Evolutionary conservation across 2,888 invertebrate genomes (phyloP).

Genomic region (Synergus laeviventris): DNA sequence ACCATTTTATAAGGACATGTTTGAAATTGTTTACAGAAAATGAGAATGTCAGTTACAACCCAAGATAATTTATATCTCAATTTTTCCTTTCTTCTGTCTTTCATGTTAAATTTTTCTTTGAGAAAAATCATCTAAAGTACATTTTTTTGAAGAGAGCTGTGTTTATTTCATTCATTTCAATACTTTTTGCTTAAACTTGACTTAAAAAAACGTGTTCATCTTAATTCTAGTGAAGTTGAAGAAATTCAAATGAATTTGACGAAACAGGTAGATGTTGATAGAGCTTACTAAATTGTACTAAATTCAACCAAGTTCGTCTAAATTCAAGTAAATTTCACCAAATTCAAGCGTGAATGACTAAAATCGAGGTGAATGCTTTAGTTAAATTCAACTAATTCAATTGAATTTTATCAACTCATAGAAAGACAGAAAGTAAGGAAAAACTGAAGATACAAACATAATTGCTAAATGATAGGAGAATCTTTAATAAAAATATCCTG

Average conservation of each 20-base stretch:
- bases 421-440: slow-evolving; percentile 1
- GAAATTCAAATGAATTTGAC: neutral
- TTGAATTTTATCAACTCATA: neutral
- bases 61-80: neutral
- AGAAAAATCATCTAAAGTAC: neutral
- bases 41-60: neutral
- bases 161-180: neutral
- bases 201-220: neutral
- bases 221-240: neutral
- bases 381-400: neutral
- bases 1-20: neutral
- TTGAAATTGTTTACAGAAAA: neutral
- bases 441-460: neutral
- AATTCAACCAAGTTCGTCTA: neutral
- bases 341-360: neutral
- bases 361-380: neutral
- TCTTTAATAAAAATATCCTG: neutral
- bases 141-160: neutral
- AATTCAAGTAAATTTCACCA: neutral
- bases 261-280: neutral
- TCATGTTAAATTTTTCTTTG: neutral
- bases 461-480: neutral
- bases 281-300: neutral
- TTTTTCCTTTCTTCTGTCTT: slow-evolving; percentile 15
- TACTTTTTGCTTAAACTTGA: neutral